Conservation (phyloP, 2,113 vertebrate species). For the Anhinga rufa region DNA sequence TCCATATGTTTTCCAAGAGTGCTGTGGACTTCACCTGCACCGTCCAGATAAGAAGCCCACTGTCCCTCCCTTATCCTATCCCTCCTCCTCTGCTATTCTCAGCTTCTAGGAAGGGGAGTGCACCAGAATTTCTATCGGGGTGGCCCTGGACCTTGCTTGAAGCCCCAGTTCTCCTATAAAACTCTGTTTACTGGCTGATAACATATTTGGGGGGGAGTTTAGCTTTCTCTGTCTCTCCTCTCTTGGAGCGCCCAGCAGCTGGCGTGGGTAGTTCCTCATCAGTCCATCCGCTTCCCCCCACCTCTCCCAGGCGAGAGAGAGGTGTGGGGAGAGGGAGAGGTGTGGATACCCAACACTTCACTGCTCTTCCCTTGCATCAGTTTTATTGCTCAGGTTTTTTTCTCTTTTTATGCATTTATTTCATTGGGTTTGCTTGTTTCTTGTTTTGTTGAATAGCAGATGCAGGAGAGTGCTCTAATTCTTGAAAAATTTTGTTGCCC, state of each 20-base stretch:
- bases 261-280: background rate
- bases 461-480: background rate
- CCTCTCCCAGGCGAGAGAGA: too few relatives aligned
- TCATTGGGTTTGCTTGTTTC: background rate
- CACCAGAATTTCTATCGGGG: background rate
- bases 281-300: background rate
- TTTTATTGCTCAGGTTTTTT: background rate
- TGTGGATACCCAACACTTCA: background rate
- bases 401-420: background rate
- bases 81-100: background rate
- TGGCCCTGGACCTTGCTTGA: background rate
- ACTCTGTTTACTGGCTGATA: background rate
- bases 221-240: background rate
- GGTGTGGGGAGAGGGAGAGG: too few relatives aligned
- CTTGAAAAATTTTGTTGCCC: background rate
- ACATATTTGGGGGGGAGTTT: background rate
- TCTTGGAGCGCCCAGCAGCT: background rate
- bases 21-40: slow-evolving; percentile 13
- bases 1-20: background rate
- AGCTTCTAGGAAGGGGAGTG: background rate
- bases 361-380: background rate
- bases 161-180: background rate
- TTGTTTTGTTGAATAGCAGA: background rate
- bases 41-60: background rate
- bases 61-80: background rate